Conservation (phyloP, 2,888 invertebrate genomes). For the Willowsia nigromaculata region DNA sequence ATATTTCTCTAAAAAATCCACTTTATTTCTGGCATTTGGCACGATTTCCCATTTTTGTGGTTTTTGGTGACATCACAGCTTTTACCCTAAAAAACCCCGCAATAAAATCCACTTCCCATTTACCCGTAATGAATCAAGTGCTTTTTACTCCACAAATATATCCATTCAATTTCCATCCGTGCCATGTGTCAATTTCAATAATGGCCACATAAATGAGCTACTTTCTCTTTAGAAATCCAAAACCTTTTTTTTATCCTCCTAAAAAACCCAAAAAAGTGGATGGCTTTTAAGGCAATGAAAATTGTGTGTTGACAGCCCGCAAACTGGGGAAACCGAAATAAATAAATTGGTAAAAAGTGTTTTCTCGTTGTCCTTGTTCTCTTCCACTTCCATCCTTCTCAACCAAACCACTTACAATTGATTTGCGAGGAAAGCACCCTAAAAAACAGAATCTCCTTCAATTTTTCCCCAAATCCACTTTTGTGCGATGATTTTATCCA, state of each 20-base stretch:
- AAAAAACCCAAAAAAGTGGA: neutral
- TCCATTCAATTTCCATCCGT: constrained; percentile 21
- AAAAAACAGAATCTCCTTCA: constrained; percentile 10
- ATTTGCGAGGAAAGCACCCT: neutral
- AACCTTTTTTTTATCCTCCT: constrained; percentile 3
- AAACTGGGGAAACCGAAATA: neutral
- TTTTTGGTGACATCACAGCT: no score
- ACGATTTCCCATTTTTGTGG: no score
- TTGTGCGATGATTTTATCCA: constrained; percentile 5
- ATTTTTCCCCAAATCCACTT: no score
- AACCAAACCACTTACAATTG: neutral
- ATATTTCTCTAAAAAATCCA: no score
- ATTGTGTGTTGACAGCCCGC: constrained; percentile 25
- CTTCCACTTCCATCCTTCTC: neutral
- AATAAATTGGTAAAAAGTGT: constrained; percentile 76
- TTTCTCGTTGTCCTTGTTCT: constrained; percentile 58
- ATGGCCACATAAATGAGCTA: constrained; percentile 72
- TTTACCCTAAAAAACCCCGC: no score
- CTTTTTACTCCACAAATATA: neutral
- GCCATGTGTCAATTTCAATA: constrained; percentile 79
- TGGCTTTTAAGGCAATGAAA: constrained; percentile 44
- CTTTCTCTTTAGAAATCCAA: neutral
- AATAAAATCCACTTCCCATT: neutral
- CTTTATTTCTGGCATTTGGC: no score
- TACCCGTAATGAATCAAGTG: constrained; percentile 38